Evolutionary conservation across 2,888 invertebrate species (phyloP).

Genomic region (Acrocyrtus sp.): DNA sequence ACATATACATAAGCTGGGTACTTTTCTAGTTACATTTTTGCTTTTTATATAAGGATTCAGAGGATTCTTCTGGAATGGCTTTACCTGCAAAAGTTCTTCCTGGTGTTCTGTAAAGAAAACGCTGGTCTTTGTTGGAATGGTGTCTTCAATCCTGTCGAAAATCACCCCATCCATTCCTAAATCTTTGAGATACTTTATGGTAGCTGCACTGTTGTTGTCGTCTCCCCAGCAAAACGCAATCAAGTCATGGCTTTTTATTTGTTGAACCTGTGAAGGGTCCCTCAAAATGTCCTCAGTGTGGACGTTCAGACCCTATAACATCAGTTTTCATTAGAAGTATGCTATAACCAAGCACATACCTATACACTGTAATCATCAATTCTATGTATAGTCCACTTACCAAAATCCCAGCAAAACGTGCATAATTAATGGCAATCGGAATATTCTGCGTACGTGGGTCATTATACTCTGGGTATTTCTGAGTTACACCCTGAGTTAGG

Average conservation of each 20-base stretch:
- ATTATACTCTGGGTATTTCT: conserved; percentile 80
- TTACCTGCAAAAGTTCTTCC: conserved; percentile 44
- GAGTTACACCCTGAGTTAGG: conserved; percentile 82
- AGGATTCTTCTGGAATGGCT: background rate
- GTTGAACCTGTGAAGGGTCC: conserved; percentile 82
- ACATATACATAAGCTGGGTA: no score
- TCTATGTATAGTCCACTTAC: conserved; percentile 66
- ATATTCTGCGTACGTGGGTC: conserved; percentile 87
- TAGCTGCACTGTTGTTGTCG: conserved; percentile 88
- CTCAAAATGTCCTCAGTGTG: conserved; percentile 91
- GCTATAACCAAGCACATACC: no score
- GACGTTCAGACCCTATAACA: conserved; percentile 80
- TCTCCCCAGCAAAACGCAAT: conserved; percentile 98
- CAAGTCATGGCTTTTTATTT: conserved; percentile 82
- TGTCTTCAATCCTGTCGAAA: conserved; percentile 79
- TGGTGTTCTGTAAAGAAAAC: conserved; percentile 51
- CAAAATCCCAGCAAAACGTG: conserved; percentile 82
- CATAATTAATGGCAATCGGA: conserved; percentile 83
- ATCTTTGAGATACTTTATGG: conserved; percentile 85
- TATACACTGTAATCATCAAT: background rate
- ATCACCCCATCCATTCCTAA: conserved; percentile 95
- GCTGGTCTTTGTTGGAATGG: conserved; percentile 51
- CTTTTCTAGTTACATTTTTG: no score
- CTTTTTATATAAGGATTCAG: conserved; percentile 2
- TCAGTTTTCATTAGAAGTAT: no score